These are phyloP conservation scores for Paradoxurus hermaphroditus DNA, from an alignment of 2,113 vertebrate genomes.

Conservation along the genomic window DNA sequence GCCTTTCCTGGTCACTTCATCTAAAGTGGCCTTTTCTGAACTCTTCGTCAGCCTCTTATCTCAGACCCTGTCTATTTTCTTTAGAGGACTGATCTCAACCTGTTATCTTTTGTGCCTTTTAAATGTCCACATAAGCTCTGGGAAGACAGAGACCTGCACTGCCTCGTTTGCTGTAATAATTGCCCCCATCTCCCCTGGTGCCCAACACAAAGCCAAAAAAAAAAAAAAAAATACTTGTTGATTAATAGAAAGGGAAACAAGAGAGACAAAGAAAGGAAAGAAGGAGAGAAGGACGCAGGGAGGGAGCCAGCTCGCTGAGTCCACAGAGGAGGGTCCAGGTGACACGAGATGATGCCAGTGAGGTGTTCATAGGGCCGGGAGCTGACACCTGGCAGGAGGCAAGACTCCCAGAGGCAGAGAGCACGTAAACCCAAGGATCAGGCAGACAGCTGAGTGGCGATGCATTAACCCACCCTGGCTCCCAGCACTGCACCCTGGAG, in stretches of 20 bases:
- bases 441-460: background rate
- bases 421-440: background rate
- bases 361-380: background rate
- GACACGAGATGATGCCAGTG: rapidly evolving
- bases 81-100: background rate
- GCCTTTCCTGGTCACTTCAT: background rate
- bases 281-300: background rate
- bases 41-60: too few relatives aligned
- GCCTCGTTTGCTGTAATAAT: background rate
- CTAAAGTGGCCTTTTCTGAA: background rate
- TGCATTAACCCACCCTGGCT: background rate
- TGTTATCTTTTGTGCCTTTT: background rate
- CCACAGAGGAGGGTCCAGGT: rapidly evolving
- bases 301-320: rapidly evolving
- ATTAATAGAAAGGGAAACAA: background rate
- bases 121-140: background rate
- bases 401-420: rapidly evolving
- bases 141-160: background rate
- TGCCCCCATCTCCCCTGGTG: rapidly evolving
- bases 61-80: background rate
- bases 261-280: background rate
- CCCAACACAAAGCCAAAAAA: background rate
- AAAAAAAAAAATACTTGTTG: background rate
- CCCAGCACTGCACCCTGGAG: rapidly evolving
- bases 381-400: background rate